Evolutionary conservation across 30 jellyfish, hydroid and myxozoan species (phyloP).

Genomic region (Mastigias papua): DNA sequence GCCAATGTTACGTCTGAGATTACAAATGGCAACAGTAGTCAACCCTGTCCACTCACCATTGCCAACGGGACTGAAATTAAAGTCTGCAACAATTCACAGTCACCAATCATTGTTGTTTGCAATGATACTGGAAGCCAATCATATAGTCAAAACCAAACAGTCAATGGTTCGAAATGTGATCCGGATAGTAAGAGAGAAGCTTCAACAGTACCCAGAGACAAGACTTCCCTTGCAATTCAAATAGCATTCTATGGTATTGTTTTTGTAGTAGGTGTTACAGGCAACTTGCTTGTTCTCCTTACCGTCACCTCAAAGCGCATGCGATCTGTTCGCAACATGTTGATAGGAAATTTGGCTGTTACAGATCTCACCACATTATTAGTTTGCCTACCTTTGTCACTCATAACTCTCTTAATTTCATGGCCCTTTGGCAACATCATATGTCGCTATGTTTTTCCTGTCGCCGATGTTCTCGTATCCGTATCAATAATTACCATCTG

Average conservation of each 20-base stretch:
- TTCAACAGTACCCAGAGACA: neutral
- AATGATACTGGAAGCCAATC: neutral
- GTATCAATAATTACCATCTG: conserved; percentile 85
- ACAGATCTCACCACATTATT: conserved; percentile 80
- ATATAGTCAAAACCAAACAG: neutral
- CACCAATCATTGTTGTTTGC: neutral
- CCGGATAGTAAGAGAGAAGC: neutral
- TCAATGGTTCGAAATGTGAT: neutral
- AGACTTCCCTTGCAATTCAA: neutral
- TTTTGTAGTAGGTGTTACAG: conserved; percentile 84
- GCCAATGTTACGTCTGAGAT: neutral
- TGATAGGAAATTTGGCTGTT: conserved; percentile 91
- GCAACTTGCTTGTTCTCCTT: conserved; percentile 79
- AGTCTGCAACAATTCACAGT: neutral
- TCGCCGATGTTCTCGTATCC: conserved; percentile 89
- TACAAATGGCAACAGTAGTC: neutral
- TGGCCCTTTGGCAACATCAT: conserved; percentile 97
- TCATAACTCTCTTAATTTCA: conserved; percentile 53
- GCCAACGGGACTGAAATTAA: neutral
- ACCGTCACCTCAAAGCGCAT: conserved; percentile 83
- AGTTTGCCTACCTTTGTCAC: conserved; percentile 77
- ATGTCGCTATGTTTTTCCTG: conserved; percentile 83
- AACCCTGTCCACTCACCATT: neutral
- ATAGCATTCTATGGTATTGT: conserved; percentile 47
- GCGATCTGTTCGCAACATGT: conserved; percentile 82